Percentiles rank a stretch among this genome's conserved stretches.
These are phyloP conservation scores for Podargus strigoides DNA, from an alignment of 2,797 vertebrate species.

Conservation along the genomic window DNA sequence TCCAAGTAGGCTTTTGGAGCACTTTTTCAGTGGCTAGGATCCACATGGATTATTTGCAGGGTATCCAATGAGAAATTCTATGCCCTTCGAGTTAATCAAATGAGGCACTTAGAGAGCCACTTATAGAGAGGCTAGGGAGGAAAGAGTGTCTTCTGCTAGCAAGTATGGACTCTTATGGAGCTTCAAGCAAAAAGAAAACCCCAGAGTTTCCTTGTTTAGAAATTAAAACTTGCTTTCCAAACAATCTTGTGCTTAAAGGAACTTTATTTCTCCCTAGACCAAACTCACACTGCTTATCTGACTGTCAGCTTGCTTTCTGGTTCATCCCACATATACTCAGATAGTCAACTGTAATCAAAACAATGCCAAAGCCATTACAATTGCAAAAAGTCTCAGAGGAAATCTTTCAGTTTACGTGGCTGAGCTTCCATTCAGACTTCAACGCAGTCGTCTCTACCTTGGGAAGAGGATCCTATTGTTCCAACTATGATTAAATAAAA, in stretches of 20 bases:
- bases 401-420: not conserved
- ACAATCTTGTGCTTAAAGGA: not conserved
- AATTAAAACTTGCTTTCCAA: not conserved
- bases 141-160: not conserved
- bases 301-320: not conserved
- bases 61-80: not conserved
- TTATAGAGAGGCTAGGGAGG: not conserved
- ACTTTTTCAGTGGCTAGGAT: not conserved
- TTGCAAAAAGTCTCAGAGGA: not conserved
- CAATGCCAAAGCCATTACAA: not conserved
- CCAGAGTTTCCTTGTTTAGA: not conserved
- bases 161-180: not conserved
- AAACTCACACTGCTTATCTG: not conserved
- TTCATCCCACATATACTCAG: not conserved
- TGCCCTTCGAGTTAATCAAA: not conserved
- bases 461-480: not conserved
- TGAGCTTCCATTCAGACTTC: not conserved
- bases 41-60: not conserved
- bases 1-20: not conserved
- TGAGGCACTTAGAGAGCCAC: not conserved
- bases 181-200: not conserved
- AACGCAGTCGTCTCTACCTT: not conserved
- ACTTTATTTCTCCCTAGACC: not conserved
- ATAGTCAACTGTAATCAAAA: not conserved
- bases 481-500: not conserved